Conservation (phyloP, 2,113 vertebrate species). For the Nyctereutes procyonoides region DNA sequence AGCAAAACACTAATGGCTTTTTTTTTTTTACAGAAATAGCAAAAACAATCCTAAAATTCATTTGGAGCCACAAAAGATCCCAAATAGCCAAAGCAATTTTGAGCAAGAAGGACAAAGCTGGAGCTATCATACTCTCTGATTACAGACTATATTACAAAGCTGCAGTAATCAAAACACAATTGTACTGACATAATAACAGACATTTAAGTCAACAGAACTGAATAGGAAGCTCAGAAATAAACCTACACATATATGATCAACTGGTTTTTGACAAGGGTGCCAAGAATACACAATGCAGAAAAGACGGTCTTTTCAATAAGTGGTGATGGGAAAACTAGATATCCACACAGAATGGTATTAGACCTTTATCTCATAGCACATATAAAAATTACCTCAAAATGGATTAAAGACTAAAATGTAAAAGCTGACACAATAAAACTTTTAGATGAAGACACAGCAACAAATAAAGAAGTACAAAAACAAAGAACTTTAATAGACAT, state of each 20-base stretch:
- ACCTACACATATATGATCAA: not conserved
- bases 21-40: not conserved
- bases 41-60: not conserved
- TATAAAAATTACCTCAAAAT: not conserved
- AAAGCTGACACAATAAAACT: not conserved
- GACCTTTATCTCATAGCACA: not conserved
- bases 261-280: not conserved
- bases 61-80: not conserved
- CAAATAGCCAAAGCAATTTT: not conserved
- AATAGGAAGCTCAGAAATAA: not conserved
- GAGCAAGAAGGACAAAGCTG: not conserved
- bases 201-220: not conserved
- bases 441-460: not conserved
- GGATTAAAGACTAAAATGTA: not conserved
- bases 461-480: not conserved
- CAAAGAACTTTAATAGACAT: not conserved
- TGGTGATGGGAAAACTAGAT: not conserved
- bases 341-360: not conserved
- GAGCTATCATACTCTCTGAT: not conserved
- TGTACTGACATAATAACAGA: not conserved
- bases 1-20: not conserved
- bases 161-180: not conserved
- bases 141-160: not conserved
- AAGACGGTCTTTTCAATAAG: not conserved
- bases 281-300: not conserved